These are phyloP conservation scores for Philaethria dido DNA, from an alignment of 2,888 invertebrate genomes.

Conservation along the genomic window DNA sequence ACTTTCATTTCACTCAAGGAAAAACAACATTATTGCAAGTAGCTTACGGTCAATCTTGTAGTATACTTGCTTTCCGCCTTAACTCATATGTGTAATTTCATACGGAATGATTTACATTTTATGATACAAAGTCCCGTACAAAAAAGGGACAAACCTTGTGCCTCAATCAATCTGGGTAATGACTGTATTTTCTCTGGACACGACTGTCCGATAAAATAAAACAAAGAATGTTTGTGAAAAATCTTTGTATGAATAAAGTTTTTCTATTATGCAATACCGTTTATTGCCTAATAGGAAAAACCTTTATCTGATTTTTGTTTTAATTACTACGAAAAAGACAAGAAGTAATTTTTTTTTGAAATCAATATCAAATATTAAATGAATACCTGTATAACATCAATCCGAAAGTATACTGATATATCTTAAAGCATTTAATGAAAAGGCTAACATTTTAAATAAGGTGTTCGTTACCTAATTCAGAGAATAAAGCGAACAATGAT, in stretches of 20 bases:
- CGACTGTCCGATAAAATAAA: slow-evolving; percentile 17
- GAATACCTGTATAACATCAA: not conserved
- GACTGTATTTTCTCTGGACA: slow-evolving; percentile 22
- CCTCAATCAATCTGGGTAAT: slow-evolving; percentile 19
- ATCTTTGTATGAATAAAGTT: slow-evolving; percentile 10
- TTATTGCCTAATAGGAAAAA: no score
- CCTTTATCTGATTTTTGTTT: not conserved
- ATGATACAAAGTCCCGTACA: not conserved
- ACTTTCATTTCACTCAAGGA: slow-evolving; percentile 79
- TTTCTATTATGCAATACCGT: slow-evolving; percentile 11
- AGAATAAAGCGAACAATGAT: slow-evolving; percentile 27
- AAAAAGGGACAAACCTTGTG: slow-evolving; percentile 7
- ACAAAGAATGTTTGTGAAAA: slow-evolving; percentile 25
- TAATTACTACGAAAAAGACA: not conserved
- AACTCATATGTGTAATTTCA: not conserved
- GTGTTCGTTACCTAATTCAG: slow-evolving; percentile 20
- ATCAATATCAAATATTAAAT: not conserved
- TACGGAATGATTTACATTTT: slow-evolving; percentile 1
- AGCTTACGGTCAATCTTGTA: slow-evolving; percentile 66
- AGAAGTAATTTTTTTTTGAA: not conserved
- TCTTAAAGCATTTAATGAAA: not conserved
- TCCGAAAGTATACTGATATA: not conserved
- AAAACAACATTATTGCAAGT: slow-evolving; percentile 71
- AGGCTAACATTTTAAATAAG: slow-evolving; percentile 3
- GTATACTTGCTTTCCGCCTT: slow-evolving; percentile 29